These are phyloP conservation scores for Argyresthia albistria DNA, from an alignment of 2,888 invertebrate genomes.

Conservation along the genomic window DNA sequence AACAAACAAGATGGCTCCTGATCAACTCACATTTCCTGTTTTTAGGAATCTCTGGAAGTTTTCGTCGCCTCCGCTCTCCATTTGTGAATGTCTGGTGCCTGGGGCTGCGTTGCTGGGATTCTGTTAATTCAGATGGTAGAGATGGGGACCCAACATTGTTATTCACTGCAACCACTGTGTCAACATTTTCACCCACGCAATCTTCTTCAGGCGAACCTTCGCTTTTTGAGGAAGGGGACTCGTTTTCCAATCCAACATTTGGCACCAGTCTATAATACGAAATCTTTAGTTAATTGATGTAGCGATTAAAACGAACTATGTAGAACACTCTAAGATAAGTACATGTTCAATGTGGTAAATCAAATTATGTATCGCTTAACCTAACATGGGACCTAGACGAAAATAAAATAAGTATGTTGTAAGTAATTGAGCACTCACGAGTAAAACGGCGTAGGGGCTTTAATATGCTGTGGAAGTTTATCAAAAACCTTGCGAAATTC, in stretches of 20 bases:
- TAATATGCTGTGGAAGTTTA: conserved; percentile 83
- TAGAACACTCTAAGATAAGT: not conserved
- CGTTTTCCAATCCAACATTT: conserved; percentile 86
- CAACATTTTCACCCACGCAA: conserved; percentile 57
- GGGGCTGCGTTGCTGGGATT: conserved; percentile 37
- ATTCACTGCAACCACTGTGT: conserved; percentile 7
- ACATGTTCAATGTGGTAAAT: not conserved
- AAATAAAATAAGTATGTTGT: not conserved
- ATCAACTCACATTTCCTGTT: conserved; percentile 74
- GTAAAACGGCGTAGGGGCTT: conserved; percentile 87
- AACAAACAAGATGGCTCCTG: conserved; percentile 1
- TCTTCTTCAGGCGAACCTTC: conserved; percentile 78
- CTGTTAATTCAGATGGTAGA: conserved; percentile 34
- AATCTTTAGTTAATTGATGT: not conserved
- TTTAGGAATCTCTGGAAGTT: conserved; percentile 91
- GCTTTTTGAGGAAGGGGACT: conserved; percentile 85
- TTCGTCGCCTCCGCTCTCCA: conserved; percentile 81
- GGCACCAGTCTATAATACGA: conserved; percentile 82
- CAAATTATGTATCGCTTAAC: not conserved
- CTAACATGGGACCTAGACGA: no score
- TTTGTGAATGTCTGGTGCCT: conserved; percentile 47
- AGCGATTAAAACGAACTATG: not conserved
- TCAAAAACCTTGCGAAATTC: conserved; percentile 92
- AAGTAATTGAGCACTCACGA: conserved; percentile 78
- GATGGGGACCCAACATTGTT: conserved; percentile 24